phyloP scores from a whole-genome alignment of 2,888 invertebrate genomes.

The Hypena proboscidalis region DNA sequence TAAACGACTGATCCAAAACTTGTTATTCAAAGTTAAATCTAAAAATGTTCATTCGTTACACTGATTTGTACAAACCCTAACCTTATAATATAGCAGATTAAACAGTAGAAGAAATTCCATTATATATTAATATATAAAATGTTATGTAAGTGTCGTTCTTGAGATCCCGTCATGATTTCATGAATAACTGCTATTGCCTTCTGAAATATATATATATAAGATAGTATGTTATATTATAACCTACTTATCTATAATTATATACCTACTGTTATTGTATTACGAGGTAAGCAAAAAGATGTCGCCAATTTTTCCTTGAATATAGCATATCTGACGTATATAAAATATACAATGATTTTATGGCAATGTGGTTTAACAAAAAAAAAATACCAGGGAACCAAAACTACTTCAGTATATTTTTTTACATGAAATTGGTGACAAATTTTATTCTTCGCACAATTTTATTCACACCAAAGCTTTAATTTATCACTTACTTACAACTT shows the following conservation, averaged over 20 bases:
- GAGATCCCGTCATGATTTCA: slow-evolving; percentile 47
- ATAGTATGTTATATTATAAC: slow-evolving; percentile 35
- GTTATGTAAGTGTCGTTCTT: slow-evolving; percentile 52
- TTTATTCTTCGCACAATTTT: slow-evolving; percentile 25
- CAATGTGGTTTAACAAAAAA: background rate
- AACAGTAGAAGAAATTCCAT: slow-evolving; percentile 47
- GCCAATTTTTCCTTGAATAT: slow-evolving; percentile 20
- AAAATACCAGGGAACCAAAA: background rate
- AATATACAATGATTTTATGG: background rate
- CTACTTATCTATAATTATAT: slow-evolving; percentile 25
- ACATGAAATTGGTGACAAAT: slow-evolving; percentile 31
- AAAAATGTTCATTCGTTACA: slow-evolving; percentile 28
- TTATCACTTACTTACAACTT: slow-evolving; percentile 7
- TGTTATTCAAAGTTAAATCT: slow-evolving; percentile 39
- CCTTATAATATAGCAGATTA: slow-evolving; percentile 23
- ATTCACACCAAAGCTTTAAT: slow-evolving; percentile 34
- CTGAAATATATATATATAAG: slow-evolving; percentile 35
- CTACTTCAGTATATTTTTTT: background rate
- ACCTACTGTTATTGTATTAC: slow-evolving; percentile 33
- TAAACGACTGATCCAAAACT: slow-evolving; percentile 50
- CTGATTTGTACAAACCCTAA: slow-evolving; percentile 38
- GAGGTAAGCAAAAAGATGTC: slow-evolving; percentile 22
- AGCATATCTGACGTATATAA: slow-evolving; percentile 5
- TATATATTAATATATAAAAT: slow-evolving; percentile 35
- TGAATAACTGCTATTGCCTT: slow-evolving; percentile 45